phyloP scores from a whole-genome alignment of 2,113 vertebrate species.

The Mormyrus iriodes region DNA sequence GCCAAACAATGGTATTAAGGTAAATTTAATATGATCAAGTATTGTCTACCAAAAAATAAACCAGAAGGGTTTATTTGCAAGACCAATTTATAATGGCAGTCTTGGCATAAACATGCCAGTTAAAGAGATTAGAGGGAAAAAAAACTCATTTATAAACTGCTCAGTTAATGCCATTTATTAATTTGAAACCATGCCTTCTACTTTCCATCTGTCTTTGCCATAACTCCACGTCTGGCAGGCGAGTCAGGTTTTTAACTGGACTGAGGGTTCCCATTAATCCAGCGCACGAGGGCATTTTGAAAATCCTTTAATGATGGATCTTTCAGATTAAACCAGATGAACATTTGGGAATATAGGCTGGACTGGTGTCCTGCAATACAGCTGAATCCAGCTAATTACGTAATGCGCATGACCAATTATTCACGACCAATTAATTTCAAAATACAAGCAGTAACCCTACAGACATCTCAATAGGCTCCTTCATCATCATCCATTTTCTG shows the following conservation, averaged over 20 bases:
- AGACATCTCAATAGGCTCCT: not conserved
- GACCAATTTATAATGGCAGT: conserved; percentile 4
- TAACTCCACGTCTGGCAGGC: not conserved
- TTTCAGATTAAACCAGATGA: not conserved
- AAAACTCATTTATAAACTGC: not conserved
- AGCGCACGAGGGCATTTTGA: not conserved
- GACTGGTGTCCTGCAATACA: not conserved
- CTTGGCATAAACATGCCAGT: not conserved
- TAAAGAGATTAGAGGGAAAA: not conserved
- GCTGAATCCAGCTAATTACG: not conserved
- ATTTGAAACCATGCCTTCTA: not conserved
- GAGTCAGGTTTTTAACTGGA: not conserved
- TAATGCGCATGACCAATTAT: not conserved
- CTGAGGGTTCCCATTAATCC: not conserved
- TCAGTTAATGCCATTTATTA: conserved; percentile 9
- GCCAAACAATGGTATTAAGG: not conserved
- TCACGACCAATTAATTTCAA: not conserved
- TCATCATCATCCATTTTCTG: not conserved
- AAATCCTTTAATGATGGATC: not conserved
- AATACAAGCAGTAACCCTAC: not conserved
- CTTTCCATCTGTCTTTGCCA: not conserved
- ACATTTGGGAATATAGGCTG: not conserved
- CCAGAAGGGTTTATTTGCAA: not conserved
- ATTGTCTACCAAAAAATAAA: not conserved
- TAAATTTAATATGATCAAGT: not conserved